These are phyloP conservation scores for Globodera rostochiensis DNA, from an alignment of 1,140 invertebrate genomes.

Conservation along the genomic window DNA sequence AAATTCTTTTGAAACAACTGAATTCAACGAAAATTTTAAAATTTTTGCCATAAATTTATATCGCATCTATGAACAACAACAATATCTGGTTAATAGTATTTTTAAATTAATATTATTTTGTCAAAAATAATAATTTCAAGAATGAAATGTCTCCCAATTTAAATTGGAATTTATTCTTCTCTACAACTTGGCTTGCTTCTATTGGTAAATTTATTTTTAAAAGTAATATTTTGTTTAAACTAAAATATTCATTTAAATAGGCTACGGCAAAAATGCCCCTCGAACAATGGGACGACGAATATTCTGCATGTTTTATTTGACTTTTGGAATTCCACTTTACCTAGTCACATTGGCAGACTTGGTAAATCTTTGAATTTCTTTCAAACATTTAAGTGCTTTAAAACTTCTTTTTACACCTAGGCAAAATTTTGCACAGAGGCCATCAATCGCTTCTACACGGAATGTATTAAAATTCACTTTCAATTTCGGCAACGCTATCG, in stretches of 20 bases:
- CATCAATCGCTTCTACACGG: slow-evolving; percentile 62
- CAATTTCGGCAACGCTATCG: slow-evolving; percentile 48
- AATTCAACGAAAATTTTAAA: slow-evolving; percentile 1
- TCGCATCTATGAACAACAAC: slow-evolving; percentile 14
- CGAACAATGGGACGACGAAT: slow-evolving; percentile 51
- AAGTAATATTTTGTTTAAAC: background rate
- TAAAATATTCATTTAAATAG: slow-evolving; percentile 21
- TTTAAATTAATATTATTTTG: background rate
- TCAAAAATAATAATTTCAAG: slow-evolving; percentile 14
- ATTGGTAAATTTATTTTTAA: slow-evolving; percentile 29
- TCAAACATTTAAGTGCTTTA: background rate
- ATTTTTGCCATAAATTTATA: slow-evolving; percentile 4
- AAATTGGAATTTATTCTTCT: slow-evolving; percentile 63
- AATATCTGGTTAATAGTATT: slow-evolving; percentile 28
- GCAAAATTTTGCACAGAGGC: slow-evolving; percentile 64
- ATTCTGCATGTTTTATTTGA: slow-evolving; percentile 61
- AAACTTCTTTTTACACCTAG: slow-evolving; percentile 33
- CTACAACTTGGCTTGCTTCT: slow-evolving; percentile 61
- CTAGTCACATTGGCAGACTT: slow-evolving; percentile 64
- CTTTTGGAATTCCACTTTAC: slow-evolving; percentile 62
- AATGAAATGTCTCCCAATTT: slow-evolving; percentile 47
- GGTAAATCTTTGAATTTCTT: slow-evolving; percentile 41
- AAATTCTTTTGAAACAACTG: background rate
- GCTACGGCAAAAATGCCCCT: slow-evolving; percentile 62
- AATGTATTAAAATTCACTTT: slow-evolving; percentile 60